phyloP scores from a whole-genome alignment of 2,113 vertebrate species.

The Poeciliopsis retropinna region DNA sequence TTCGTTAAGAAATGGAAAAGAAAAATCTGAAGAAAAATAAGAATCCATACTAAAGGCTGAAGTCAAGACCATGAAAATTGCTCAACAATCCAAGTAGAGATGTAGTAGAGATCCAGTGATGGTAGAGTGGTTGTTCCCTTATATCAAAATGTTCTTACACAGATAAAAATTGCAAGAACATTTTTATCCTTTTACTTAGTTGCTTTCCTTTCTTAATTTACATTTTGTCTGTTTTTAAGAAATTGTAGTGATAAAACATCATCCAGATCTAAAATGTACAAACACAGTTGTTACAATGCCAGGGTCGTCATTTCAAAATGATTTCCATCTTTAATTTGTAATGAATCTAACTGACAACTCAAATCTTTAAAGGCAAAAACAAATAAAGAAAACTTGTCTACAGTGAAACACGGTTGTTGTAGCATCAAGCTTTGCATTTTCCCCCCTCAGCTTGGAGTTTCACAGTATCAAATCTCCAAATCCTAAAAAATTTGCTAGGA shows the following conservation, averaged over 20 bases:
- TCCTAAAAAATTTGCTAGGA: too few relatives aligned
- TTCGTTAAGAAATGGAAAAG: background rate
- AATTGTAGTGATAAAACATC: background rate
- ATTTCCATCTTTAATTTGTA: too few relatives aligned
- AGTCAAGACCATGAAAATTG: background rate
- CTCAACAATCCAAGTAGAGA: background rate
- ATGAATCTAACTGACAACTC: too few relatives aligned
- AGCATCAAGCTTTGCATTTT: too few relatives aligned
- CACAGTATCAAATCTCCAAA: too few relatives aligned
- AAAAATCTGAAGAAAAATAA: background rate
- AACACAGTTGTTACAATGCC: background rate
- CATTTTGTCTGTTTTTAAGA: background rate
- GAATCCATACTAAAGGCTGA: background rate
- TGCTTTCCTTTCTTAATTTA: background rate
- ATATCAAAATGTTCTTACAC: background rate
- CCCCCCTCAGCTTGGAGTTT: too few relatives aligned
- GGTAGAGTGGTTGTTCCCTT: background rate
- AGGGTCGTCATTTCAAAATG: background rate
- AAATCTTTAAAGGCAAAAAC: too few relatives aligned
- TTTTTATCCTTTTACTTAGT: background rate
- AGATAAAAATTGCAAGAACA: background rate
- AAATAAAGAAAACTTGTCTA: too few relatives aligned
- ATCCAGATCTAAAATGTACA: background rate
- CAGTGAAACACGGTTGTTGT: too few relatives aligned
- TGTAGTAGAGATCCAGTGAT: background rate